These are phyloP conservation scores for Leptopilina clavipes DNA, from an alignment of 1,140 invertebrate genomes.

Conservation along the genomic window DNA sequence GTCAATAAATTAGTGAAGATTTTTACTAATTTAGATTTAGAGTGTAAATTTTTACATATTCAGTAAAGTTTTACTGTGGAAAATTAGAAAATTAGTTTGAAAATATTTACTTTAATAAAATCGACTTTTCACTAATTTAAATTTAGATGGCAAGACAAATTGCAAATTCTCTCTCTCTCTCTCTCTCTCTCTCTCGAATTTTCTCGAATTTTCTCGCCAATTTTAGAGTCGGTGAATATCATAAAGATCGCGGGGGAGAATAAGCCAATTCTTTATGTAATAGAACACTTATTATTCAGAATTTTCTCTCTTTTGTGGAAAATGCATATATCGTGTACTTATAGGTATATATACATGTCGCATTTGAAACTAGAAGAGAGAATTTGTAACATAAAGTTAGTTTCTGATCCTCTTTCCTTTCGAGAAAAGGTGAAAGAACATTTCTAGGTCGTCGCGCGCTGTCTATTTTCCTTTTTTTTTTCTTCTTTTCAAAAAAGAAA, in stretches of 20 bases:
- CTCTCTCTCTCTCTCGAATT: no score
- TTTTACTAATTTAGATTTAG: no score
- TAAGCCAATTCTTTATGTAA: slow-evolving; percentile 5
- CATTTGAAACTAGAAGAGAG: not conserved
- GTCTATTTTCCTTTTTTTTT: not conserved
- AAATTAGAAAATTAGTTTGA: no score
- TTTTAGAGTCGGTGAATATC: not conserved
- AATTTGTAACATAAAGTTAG: not conserved
- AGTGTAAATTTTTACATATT: no score
- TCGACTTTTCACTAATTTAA: no score
- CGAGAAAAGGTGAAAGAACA: not conserved
- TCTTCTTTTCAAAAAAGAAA: not conserved
- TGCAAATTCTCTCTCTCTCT: no score
- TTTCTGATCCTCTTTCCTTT: not conserved
- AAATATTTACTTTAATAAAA: no score
- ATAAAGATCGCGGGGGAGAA: not conserved
- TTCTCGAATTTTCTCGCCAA: no score
- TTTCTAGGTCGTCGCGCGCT: not conserved
- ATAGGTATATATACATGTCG: not conserved
- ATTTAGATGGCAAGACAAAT: no score
- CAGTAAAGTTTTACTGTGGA: no score
- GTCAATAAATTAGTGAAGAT: no score
- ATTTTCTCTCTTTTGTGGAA: slow-evolving; percentile 6
- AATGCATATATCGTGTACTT: not conserved
- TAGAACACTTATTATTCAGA: not conserved